Percentiles rank a stretch among this genome's conserved stretches.
Conservation (phyloP, 2,113 vertebrate genomes). For the Stomatorhinus ivindoensis region DNA sequence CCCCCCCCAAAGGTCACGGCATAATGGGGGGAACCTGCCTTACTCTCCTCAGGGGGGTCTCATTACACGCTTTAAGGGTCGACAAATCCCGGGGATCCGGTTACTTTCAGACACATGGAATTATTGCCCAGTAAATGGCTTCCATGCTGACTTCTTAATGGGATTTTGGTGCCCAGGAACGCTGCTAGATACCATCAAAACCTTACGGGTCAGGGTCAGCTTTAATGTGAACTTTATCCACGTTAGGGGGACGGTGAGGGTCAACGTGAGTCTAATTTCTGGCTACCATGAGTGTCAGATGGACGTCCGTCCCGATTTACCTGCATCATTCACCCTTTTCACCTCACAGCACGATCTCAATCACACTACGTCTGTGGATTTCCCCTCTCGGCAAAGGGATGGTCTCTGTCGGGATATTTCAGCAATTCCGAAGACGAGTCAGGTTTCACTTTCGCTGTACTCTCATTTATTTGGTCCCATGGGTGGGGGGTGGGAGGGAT, state of each 20-base stretch:
- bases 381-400: background rate
- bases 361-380: background rate
- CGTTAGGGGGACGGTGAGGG: background rate
- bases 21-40: background rate
- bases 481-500: background rate
- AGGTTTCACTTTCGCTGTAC: background rate
- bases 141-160: background rate
- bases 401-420: background rate
- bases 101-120: background rate
- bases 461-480: slow-evolving; percentile 5
- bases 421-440: background rate
- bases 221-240: background rate
- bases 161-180: background rate
- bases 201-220: background rate
- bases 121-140: background rate
- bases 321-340: background rate
- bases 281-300: background rate
- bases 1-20: background rate
- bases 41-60: background rate
- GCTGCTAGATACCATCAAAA: background rate
- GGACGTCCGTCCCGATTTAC: background rate
- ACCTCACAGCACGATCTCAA: background rate
- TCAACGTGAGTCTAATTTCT: background rate
- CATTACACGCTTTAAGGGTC: background rate
- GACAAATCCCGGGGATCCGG: background rate